Conservation (phyloP, 2,888 invertebrate species). For the Chalcis sispes region DNA sequence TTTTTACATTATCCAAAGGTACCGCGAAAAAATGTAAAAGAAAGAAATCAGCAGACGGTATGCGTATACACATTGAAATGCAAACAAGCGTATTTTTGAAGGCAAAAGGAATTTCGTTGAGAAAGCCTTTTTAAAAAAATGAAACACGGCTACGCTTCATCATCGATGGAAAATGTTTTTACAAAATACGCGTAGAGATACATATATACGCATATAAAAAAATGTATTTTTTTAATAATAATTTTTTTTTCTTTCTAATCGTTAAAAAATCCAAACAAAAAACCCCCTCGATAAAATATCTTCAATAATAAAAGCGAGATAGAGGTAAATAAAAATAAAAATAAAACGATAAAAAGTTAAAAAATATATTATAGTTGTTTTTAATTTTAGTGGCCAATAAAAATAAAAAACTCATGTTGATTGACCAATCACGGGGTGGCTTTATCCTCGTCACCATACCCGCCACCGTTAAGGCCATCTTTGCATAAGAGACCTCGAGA, state of each 20-base stretch:
- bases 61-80: background rate
- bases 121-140: conserved; percentile 9
- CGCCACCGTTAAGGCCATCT: too few relatives aligned
- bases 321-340: background rate
- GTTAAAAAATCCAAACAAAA: background rate
- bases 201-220: background rate
- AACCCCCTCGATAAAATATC: background rate
- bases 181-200: background rate
- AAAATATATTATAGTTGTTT: too few relatives aligned
- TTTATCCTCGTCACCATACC: too few relatives aligned
- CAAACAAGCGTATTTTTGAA: too few relatives aligned
- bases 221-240: too few relatives aligned
- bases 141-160: too few relatives aligned
- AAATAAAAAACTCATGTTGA: background rate
- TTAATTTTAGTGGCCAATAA: too few relatives aligned
- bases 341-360: background rate
- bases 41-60: background rate
- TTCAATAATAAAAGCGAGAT: background rate
- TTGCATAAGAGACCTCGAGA: too few relatives aligned
- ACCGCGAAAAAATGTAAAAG: background rate
- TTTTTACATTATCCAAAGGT: too few relatives aligned
- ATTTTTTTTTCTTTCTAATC: background rate
- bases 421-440: too few relatives aligned
- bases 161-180: background rate
- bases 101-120: too few relatives aligned